Evolutionary conservation across 2,888 invertebrate genomes (phyloP), one percentile per base, ranked within the genome.

Genomic region (Geophilus truncorum): DNA sequence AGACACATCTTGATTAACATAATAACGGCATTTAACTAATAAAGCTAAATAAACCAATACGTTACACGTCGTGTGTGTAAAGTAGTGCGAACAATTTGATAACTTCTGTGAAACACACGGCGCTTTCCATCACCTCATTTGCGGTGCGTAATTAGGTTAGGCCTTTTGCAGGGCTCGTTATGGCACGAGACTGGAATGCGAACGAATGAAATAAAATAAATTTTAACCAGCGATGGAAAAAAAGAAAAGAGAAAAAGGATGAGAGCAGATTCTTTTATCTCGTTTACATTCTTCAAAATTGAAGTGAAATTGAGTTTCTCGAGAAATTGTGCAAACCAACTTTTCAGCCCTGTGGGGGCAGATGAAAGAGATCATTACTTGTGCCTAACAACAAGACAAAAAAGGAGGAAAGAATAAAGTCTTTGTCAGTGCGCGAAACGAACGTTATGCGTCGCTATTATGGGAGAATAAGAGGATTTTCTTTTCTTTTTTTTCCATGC

Each of bases 231-330:
- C 5, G 12, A 45, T 4, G 12, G 45, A 45, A 18, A 45, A 45
- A 18, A 45, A 70, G 12, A 25, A 70, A 25, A 70, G n/a, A 70
- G n/a, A n/a, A 28, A 70, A 12, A 25, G 28, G 23, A 70, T 70
- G 70, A 28, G 70, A 28, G 28, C 70, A 25, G 28, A 28, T 70
- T 70, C 70, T 28, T 70, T 70, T 70, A 70, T 70, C 70, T 70
- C 28, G 70, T 70, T 70, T 70, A 70, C 70, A 70, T 70, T 70
- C 25, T 70, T 70, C 70, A 70, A 70, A 70, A 70, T 28, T 62
- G 23, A 25, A 70, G 28, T 28, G 70, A 25, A 70, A 70, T 70
- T 70, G 70, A 70, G 70, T 70, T 70, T 70, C 70, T 12, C 12
- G 15, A 25, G 12, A 25, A 62, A 25, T 25, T 23, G 70, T 70